Evolutionary conservation across 2,797 vertebrate genomes (phyloP).

Genomic region (Thunnus albacares): DNA sequence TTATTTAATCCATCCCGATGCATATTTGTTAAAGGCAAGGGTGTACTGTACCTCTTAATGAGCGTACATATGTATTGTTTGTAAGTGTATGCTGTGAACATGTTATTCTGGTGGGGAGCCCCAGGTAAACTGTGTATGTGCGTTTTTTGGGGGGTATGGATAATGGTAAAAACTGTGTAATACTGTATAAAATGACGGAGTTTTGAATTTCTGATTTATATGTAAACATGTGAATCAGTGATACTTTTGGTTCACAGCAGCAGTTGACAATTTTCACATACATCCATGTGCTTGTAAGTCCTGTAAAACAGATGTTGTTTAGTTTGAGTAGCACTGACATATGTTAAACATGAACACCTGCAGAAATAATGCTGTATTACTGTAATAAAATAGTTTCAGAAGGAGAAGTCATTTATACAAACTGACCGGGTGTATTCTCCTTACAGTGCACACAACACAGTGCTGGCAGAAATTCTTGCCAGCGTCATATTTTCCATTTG

Average conservation of each 20-base stretch:
- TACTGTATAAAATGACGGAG: background rate
- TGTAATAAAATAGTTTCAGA: conserved; percentile 2
- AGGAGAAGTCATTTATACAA: conserved; percentile 19
- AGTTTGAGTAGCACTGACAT: background rate
- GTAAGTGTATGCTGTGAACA: background rate
- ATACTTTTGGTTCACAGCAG: background rate
- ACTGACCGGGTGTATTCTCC: background rate
- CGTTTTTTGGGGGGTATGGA: background rate
- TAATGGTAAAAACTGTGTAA: background rate
- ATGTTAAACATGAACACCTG: conserved; percentile 5
- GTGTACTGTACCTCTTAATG: background rate
- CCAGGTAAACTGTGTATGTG: background rate
- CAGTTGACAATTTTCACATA: background rate
- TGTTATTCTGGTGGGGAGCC: background rate
- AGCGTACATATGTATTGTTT: background rate
- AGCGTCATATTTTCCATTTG: conserved; percentile 32
- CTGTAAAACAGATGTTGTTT: background rate
- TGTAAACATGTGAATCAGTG: background rate
- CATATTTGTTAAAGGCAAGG: conserved; percentile 24
- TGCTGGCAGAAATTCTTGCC: conserved; percentile 21
- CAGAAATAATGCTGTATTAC: conserved; percentile 5
- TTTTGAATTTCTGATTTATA: conserved; percentile 11
- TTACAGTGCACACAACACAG: conserved; percentile 12
- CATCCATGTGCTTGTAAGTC: background rate
- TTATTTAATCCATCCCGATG: conserved; percentile 18